These are phyloP conservation scores for Melanotaenia pygmaea DNA, from an alignment of 2,797 vertebrate genomes.

Conservation along the genomic window DNA sequence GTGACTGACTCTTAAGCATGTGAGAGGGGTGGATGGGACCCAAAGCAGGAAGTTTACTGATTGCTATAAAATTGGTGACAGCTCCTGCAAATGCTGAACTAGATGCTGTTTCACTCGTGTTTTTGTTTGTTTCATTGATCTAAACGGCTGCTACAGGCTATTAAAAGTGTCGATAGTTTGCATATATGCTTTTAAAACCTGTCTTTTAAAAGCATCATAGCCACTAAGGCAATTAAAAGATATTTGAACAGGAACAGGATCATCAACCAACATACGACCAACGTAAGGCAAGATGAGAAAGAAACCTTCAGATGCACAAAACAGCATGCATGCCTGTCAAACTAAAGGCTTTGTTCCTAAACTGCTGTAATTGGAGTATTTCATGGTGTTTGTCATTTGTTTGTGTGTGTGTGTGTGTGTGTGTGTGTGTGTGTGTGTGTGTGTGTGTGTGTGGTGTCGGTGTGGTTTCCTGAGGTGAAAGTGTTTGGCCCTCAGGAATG, in stretches of 20 bases:
- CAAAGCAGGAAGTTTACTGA: too few species aligned
- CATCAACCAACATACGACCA: neutral
- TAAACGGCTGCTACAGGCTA: neutral
- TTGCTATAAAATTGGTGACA: too few species aligned
- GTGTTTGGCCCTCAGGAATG: constrained; percentile 74
- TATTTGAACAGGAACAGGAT: neutral
- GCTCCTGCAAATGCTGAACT: neutral
- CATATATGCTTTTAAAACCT: neutral
- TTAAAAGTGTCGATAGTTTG: neutral
- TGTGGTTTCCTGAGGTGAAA: constrained; percentile 72
- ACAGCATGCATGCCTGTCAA: neutral
- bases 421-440: constrained; percentile 9
- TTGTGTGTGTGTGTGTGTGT: neutral
- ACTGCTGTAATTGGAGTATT: constrained; percentile 5
- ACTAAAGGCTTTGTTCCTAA: constrained; percentile 18
- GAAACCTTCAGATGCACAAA: neutral
- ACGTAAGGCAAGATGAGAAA: constrained; percentile 1
- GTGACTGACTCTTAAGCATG: too few species aligned
- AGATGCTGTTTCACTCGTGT: neutral
- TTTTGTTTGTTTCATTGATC: neutral
- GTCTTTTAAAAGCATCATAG: neutral
- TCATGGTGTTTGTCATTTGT: constrained; percentile 4
- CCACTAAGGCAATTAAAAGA: neutral
- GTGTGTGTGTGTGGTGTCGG: neutral
- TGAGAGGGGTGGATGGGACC: too few species aligned